Conservation (phyloP, 2,797 vertebrate species). For the Rhinichthys osculus region DNA sequence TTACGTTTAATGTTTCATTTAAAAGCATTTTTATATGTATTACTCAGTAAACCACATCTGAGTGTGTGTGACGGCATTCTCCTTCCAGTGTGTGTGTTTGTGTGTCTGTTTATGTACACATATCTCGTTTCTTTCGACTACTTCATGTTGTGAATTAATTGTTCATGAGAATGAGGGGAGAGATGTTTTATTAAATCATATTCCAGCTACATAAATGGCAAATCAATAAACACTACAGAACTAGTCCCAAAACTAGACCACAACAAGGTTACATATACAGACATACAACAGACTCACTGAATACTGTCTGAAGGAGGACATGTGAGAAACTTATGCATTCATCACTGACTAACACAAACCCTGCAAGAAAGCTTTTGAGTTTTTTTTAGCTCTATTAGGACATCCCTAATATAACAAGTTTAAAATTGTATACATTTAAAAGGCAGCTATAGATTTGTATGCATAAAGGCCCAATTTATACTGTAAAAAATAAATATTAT, state of each 20-base stretch:
- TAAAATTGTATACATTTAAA: too few species aligned
- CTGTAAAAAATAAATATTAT: too few species aligned
- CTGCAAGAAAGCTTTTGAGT: not conserved
- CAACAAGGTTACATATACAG: slow-evolving; percentile 44
- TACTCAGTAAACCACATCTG: slow-evolving; percentile 2
- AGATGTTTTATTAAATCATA: slow-evolving; percentile 55
- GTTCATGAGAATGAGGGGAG: slow-evolving; percentile 51
- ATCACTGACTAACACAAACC: not conserved
- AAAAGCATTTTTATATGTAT: slow-evolving; percentile 4
- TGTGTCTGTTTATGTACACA: slow-evolving; percentile 20
- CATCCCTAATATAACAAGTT: not conserved
- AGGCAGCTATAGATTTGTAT: too few species aligned
- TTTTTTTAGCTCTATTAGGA: not conserved
- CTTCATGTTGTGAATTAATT: slow-evolving; percentile 55
- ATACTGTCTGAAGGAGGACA: not conserved
- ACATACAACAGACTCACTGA: slow-evolving; percentile 19
- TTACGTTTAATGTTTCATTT: not conserved
- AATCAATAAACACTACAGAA: slow-evolving; percentile 65
- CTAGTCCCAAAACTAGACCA: slow-evolving; percentile 51
- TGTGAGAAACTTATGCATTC: not conserved
- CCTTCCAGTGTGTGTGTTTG: not conserved
- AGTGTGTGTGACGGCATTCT: not conserved
- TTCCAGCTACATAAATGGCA: slow-evolving; percentile 56
- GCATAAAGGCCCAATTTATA: too few species aligned
- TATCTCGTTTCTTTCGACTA: slow-evolving; percentile 30